These are phyloP conservation scores for Hypotaenidia philippensis DNA, from an alignment of 2,797 vertebrate species.

Conservation along the genomic window DNA sequence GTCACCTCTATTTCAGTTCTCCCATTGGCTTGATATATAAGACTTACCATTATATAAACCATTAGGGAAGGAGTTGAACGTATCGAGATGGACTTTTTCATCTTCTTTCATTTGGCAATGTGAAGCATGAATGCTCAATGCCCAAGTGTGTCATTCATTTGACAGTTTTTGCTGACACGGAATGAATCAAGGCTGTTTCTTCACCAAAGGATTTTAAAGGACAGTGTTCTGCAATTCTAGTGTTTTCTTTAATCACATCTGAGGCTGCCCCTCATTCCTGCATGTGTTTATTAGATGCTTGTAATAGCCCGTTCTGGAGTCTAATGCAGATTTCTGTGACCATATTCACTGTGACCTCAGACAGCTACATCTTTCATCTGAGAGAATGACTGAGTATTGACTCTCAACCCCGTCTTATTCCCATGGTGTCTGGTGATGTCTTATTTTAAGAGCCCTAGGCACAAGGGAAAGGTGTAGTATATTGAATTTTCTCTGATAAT, in stretches of 20 bases:
- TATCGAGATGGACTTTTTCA: conserved; percentile 34
- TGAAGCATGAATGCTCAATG: conserved; percentile 13
- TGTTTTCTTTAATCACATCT: conserved; percentile 20
- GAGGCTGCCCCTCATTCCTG: not conserved
- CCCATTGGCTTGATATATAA: conserved; percentile 26
- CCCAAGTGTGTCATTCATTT: conserved; percentile 57
- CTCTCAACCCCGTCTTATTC: not conserved
- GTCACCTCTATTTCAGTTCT: conserved; percentile 22
- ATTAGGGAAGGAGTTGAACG: conserved; percentile 11
- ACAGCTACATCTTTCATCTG: not conserved
- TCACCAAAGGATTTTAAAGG: conserved; percentile 33
- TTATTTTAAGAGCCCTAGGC: not conserved
- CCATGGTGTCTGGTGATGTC: not conserved
- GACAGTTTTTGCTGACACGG: conserved; percentile 38
- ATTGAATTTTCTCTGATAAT: not conserved
- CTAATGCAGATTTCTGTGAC: not conserved
- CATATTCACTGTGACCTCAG: not conserved
- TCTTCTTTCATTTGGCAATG: conserved; percentile 21
- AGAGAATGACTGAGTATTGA: not conserved
- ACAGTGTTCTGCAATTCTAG: not conserved
- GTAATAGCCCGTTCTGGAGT: not conserved
- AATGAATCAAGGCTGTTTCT: conserved; percentile 34
- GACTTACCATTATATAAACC: conserved; percentile 13
- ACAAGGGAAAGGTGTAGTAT: not conserved
- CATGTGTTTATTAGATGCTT: not conserved